A percentile compares a stretch with the other conserved stretches of the same genome.
phyloP scores from a whole-genome alignment of 2,888 invertebrate genomes.

The Drosophila nigricruria region DNA sequence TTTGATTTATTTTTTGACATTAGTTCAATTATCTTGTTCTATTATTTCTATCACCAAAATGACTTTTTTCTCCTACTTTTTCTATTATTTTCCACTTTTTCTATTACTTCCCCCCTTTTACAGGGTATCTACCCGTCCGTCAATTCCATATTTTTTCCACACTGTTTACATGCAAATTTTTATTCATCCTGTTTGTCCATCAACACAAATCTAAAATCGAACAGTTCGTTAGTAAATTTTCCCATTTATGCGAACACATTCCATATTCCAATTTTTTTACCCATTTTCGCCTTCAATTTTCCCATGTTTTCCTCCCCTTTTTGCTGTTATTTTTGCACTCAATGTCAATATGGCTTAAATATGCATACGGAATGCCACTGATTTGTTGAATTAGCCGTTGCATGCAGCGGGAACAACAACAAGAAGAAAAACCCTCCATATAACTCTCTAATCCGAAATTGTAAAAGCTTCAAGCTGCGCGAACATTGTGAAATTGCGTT shows the following conservation, averaged over 20 bases:
- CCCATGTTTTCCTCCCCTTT: neutral
- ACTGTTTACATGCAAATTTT: neutral
- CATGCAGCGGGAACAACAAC: slow-evolving; percentile 8
- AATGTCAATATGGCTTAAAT: slow-evolving; percentile 47
- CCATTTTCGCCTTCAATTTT: slow-evolving; percentile 1
- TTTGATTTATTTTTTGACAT: too few species aligned
- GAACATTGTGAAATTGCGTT: slow-evolving; percentile 6
- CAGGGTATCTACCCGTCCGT: neutral
- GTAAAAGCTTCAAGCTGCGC: slow-evolving; percentile 19
- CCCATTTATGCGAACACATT: slow-evolving; percentile 21
- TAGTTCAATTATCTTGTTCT: too few species aligned
- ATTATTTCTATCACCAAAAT: too few species aligned
- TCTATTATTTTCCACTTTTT: neutral
- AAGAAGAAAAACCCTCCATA: slow-evolving; percentile 1
- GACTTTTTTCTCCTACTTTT: neutral
- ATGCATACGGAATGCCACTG: slow-evolving; percentile 51
- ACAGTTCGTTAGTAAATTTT: slow-evolving; percentile 49
- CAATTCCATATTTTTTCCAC: too few species aligned
- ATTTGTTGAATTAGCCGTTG: slow-evolving; percentile 46
- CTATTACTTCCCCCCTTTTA: neutral
- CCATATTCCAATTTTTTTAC: slow-evolving; percentile 2
- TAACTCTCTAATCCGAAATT: slow-evolving; percentile 2
- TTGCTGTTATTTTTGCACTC: neutral
- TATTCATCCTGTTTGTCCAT: slow-evolving; percentile 17
- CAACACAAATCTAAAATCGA: slow-evolving; percentile 38